Percentiles rank a stretch among this genome's conserved stretches.
Conservation (phyloP, 1,140 invertebrate genomes). For the Drosophila bifasciata region DNA sequence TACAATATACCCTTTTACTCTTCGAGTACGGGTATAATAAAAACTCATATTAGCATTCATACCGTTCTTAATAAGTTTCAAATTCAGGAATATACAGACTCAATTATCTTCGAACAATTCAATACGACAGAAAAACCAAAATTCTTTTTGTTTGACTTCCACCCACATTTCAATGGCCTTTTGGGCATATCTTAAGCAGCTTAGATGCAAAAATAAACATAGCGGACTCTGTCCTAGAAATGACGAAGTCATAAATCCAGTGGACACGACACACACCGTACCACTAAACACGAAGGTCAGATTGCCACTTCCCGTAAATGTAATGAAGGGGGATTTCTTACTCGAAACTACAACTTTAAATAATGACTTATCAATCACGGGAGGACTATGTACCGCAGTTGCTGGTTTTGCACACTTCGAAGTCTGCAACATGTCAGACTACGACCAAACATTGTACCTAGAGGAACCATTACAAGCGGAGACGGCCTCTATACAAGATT, state of each 20-base stretch:
- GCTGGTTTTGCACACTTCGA: background rate
- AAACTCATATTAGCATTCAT: background rate
- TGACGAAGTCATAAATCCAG: too few relatives aligned
- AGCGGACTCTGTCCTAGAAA: background rate
- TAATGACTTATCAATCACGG: background rate
- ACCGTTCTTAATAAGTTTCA: background rate
- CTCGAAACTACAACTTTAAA: constrained; percentile 5
- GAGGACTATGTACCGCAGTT: constrained; percentile 1
- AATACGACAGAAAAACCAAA: background rate
- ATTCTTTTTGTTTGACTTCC: constrained; percentile 6
- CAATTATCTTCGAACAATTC: constrained; percentile 4
- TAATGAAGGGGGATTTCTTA: constrained; percentile 16
- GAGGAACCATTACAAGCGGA: constrained; percentile 4
- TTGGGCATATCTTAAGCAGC: constrained; percentile 2
- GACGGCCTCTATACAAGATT: background rate
- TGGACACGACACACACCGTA: background rate
- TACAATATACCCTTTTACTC: too few relatives aligned
- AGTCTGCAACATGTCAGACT: constrained; percentile 2
- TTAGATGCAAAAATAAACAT: constrained; percentile 15
- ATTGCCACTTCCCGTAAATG: constrained; percentile 1
- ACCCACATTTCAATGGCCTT: constrained; percentile 4
- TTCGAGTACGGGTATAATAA: too few relatives aligned
- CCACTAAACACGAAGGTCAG: background rate
- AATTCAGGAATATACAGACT: constrained; percentile 9
- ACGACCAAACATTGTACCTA: constrained; percentile 5